Evolutionary conservation across 2,888 invertebrate genomes (phyloP).

Genomic region (Amorpha juglandis): DNA sequence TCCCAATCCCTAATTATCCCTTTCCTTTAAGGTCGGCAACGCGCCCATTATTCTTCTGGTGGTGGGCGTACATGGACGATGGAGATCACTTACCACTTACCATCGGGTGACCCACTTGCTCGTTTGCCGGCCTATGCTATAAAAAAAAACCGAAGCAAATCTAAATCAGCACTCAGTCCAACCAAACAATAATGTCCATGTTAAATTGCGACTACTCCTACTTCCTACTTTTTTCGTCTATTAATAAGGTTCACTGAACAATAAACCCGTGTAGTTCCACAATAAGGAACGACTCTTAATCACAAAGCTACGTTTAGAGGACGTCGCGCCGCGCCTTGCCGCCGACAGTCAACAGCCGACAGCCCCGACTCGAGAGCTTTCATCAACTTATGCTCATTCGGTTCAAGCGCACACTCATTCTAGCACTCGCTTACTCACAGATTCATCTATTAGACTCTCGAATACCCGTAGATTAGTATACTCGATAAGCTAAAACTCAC

Average conservation of each 20-base stretch:
- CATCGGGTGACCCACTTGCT: too few relatives aligned
- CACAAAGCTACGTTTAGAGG: constrained; percentile 44
- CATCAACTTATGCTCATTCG: constrained; percentile 46
- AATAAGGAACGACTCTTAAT: constrained; percentile 42
- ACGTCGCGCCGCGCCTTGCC: constrained; percentile 36
- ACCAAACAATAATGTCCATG: too few relatives aligned
- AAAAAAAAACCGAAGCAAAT: too few relatives aligned
- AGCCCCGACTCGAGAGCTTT: constrained; percentile 41
- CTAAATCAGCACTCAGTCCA: too few relatives aligned
- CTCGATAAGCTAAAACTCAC: background rate
- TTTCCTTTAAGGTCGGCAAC: too few relatives aligned
- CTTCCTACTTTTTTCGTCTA: too few relatives aligned
- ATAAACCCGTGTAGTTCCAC: constrained; percentile 27
- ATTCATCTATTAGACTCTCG: background rate
- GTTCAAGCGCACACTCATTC: constrained; percentile 30
- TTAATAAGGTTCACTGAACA: background rate
- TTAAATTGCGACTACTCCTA: too few relatives aligned
- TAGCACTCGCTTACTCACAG: constrained; percentile 29
- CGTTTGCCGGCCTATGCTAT: too few relatives aligned
- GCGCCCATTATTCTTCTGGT: too few relatives aligned
- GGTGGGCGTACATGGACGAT: too few relatives aligned
- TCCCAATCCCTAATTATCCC: too few relatives aligned
- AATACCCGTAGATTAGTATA: background rate
- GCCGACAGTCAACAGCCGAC: constrained; percentile 7
- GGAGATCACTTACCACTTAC: too few relatives aligned